Conservation (phyloP, 1,140 invertebrate species). For the Drosophila ercepeae region DNA sequence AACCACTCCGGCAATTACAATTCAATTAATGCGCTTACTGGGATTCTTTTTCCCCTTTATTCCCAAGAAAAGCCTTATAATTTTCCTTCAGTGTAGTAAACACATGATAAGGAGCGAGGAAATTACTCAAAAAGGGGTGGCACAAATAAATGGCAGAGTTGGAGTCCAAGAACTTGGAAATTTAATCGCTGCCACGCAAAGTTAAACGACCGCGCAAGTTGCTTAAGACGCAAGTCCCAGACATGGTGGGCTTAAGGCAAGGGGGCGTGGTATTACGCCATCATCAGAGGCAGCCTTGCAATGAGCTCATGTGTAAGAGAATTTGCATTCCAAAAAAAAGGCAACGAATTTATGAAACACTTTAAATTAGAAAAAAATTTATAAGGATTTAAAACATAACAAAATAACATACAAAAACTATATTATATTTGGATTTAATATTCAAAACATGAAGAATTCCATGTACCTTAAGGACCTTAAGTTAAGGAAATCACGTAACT, state of each 20-base stretch:
- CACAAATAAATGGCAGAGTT: constrained; percentile 7
- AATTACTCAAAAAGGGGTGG: constrained; percentile 15
- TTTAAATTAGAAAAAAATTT: neutral
- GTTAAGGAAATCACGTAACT: constrained; percentile 47
- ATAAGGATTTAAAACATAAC: neutral
- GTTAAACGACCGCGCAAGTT: constrained; percentile 81
- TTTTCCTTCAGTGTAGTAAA: constrained; percentile 69
- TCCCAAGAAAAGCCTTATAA: neutral
- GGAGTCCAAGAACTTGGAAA: constrained; percentile 70
- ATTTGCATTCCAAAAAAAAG: neutral
- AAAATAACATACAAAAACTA: too few species aligned
- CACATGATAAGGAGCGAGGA: constrained; percentile 64
- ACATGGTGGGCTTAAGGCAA: neutral
- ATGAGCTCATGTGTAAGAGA: constrained; percentile 74
- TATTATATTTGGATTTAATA: too few species aligned
- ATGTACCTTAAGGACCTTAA: too few species aligned
- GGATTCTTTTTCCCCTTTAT: constrained; percentile 36
- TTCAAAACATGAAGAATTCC: too few species aligned
- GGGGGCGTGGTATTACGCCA: constrained; percentile 20
- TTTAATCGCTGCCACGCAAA: constrained; percentile 71
- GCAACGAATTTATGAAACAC: neutral
- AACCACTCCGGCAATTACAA: constrained; percentile 67
- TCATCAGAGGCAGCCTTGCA: constrained; percentile 32
- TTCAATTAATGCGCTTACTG: constrained; percentile 80
- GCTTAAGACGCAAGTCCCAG: constrained; percentile 28